phyloP scores from a whole-genome alignment of 2,888 invertebrate genomes.

The Leucania comma region DNA sequence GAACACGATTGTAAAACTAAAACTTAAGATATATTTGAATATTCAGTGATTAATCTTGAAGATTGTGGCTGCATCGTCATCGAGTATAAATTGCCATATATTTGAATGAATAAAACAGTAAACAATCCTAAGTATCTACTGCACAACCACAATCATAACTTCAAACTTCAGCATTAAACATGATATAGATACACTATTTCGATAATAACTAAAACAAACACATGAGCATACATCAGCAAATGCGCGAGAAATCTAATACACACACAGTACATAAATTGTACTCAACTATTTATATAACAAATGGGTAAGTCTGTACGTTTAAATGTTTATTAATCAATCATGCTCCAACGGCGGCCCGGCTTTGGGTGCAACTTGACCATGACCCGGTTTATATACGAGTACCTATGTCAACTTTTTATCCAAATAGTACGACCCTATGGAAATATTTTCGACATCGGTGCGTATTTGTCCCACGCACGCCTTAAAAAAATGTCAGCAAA shows the following conservation, averaged over 20 bases:
- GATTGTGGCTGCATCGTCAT: neutral
- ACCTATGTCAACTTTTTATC: neutral
- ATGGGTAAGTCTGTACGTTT: neutral
- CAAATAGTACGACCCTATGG: neutral
- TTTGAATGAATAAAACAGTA: neutral
- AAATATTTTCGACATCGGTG: neutral
- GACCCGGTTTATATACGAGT: no score
- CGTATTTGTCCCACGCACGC: no score
- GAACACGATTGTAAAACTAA: no score
- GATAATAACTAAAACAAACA: slow-evolving; percentile 28
- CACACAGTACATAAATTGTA: slow-evolving; percentile 3
- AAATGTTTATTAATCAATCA: slow-evolving; percentile 9
- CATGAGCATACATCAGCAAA: slow-evolving; percentile 7
- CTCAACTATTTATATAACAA: neutral
- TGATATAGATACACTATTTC: slow-evolving; percentile 9
- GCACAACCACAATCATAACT: slow-evolving; percentile 6
- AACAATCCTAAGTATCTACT: neutral
- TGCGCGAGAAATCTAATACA: slow-evolving; percentile 15
- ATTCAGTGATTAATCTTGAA: neutral
- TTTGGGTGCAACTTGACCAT: no score
- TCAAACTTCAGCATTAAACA: slow-evolving; percentile 15
- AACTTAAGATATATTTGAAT: neutral
- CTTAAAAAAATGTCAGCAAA: no score
- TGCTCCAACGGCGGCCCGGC: no score
- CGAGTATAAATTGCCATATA: neutral